Conservation (phyloP, 2,797 vertebrate species). For the Odontamblyopus rebecca region DNA sequence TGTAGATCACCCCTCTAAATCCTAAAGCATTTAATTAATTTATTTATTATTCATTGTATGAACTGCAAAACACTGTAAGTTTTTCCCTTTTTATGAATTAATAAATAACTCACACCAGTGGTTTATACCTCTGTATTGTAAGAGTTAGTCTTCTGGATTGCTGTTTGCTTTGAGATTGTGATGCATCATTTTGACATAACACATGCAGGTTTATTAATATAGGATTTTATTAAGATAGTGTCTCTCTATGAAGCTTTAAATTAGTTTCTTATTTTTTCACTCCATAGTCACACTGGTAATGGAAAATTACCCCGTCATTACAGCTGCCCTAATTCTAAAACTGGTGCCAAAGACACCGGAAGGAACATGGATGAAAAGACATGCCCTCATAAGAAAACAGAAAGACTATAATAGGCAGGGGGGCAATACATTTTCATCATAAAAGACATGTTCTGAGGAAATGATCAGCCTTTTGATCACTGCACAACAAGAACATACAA, state of each 20-base stretch:
- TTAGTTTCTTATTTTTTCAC: not conserved
- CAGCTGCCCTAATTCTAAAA: not conserved
- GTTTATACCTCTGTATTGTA: no score
- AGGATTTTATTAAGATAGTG: no score
- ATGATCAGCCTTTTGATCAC: not conserved
- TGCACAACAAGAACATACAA: not conserved
- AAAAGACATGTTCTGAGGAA: not conserved
- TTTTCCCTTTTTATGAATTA: no score
- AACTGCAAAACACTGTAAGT: not conserved
- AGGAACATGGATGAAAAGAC: no score
- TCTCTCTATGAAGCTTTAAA: not conserved
- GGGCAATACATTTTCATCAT: not conserved
- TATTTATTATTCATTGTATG: not conserved
- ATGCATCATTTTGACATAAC: no score
- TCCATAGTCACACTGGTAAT: no score
- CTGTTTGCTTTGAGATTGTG: no score
- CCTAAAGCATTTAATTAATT: no score
- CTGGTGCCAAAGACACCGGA: no score
- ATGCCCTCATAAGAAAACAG: not conserved
- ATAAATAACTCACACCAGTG: no score
- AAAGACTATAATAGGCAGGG: not conserved
- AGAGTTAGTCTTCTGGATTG: no score
- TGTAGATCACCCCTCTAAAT: not conserved
- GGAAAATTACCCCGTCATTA: not conserved
- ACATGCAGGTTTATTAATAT: no score